Conservation (phyloP, 2,888 invertebrate species). For the Netelia virgata region DNA sequence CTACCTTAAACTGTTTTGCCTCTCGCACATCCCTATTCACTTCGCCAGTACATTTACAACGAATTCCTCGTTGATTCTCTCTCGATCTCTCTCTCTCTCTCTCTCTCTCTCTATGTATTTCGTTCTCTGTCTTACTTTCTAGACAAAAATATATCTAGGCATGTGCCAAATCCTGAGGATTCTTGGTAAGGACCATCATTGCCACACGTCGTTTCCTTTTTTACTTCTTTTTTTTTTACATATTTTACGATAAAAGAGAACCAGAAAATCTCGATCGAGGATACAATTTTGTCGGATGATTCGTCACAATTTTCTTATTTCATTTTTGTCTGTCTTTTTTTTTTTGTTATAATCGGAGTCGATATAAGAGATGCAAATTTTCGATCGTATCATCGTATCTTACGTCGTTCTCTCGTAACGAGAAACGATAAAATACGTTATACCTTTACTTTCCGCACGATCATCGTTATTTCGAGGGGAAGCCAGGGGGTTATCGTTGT, state of each 20-base stretch:
- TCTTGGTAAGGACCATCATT: conserved; percentile 60
- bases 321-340: not conserved
- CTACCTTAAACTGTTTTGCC: conserved; percentile 29
- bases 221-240: conserved; percentile 72
- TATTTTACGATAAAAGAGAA: too few relatives aligned
- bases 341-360: too few relatives aligned
- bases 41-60: conserved; percentile 15
- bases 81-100: too few relatives aligned
- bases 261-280: too few relatives aligned
- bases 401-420: not conserved
- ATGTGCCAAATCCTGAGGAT: conserved; percentile 40
- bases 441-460: too few relatives aligned
- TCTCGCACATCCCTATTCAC: conserved; percentile 28
- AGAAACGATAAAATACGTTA: too few relatives aligned
- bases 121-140: not conserved
- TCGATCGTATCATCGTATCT: not conserved
- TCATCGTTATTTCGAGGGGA: too few relatives aligned
- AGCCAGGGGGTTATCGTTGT: too few relatives aligned
- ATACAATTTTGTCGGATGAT: too few relatives aligned
- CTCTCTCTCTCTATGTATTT: too few relatives aligned
- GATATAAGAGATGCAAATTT: too few relatives aligned
- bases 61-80: conserved; percentile 43
- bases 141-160: conserved; percentile 14
- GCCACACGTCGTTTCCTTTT: conserved; percentile 79
- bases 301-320: too few relatives aligned